Evolutionary conservation across 2,113 vertebrate genomes (phyloP), one percentile per base, ranked within the genome.

Genomic region (Erythrolamprus reginae): DNA sequence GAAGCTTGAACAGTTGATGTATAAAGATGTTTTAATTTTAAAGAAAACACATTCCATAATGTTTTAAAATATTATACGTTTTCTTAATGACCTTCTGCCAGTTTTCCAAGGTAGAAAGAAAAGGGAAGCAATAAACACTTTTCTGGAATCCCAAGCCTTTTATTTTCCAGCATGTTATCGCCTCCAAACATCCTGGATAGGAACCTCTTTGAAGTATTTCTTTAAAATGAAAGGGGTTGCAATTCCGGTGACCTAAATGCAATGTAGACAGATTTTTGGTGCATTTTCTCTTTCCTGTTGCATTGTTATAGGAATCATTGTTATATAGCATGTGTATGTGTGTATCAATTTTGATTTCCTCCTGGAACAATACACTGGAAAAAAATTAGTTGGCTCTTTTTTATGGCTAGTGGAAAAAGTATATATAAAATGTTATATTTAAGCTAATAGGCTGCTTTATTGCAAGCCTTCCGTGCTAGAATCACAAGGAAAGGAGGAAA

Each of bases 221-320:
- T 94, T 95, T 91, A 24, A 65, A 89, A 92, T 24, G 21, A 48
- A 89, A 91, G 48, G 4, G 92, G 93, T 83, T 93, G 84, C 92
- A 95, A 95, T 90, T 53, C 38, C 82, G 48, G 0, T 88, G 90
- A 91, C 77, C 58, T 92, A 82, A 90, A 91, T 92, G 88, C 55
- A 21, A 0, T 92, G 88, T 92, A 88, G 82, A 88, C 33, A 42
- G 19, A 65, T 55, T 93, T 90, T 94, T 95, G 89, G 10, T 94
- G 93, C 94, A 91, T 93, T 94, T 93, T 94, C 77, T 92, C 55
- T 95, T 87, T 28, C 94, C 84, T 61, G 5, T 86, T 90, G 7
- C 94, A 95, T 70, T 83, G 94, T 92, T 95, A 91, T 93, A 93
- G 91, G 88, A 92, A 93, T 93, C 94, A 95, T 95, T 95, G 45